These are phyloP conservation scores for Elachura formosa DNA, from an alignment of 2,113 vertebrate genomes.

Conservation along the genomic window DNA sequence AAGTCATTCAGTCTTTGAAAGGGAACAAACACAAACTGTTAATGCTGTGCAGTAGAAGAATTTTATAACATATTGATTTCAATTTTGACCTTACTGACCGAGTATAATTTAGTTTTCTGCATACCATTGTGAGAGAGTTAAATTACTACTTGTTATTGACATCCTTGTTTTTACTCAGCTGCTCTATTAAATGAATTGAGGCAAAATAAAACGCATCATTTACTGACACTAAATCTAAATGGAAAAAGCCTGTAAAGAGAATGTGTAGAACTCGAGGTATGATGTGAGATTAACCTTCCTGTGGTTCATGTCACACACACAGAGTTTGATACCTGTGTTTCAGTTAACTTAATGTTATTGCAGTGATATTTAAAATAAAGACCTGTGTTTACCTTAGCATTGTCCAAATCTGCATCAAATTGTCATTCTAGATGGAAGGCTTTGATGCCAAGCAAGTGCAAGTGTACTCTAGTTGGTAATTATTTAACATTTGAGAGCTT, in stretches of 20 bases:
- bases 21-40: not conserved
- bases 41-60: not conserved
- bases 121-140: not conserved
- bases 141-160: not conserved
- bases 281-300: not conserved
- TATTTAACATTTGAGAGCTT: slow-evolving; percentile 15
- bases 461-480: not conserved
- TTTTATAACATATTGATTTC: not conserved
- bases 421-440: not conserved
- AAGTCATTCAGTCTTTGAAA: not conserved
- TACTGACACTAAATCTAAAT: slow-evolving; percentile 19
- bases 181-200: not conserved
- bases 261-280: not conserved
- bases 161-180: not conserved
- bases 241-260: slow-evolving; percentile 4
- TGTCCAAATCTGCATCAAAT: slow-evolving; percentile 17
- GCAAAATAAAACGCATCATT: slow-evolving; percentile 25
- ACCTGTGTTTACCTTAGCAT: not conserved
- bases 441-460: not conserved
- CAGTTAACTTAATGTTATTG: slow-evolving; percentile 11
- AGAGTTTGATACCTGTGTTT: not conserved
- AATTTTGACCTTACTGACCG: not conserved
- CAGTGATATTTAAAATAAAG: not conserved
- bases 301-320: not conserved
- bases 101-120: not conserved